Evolutionary conservation across 2,888 invertebrate genomes (phyloP).

Genomic region (Xestia c-nigrum): DNA sequence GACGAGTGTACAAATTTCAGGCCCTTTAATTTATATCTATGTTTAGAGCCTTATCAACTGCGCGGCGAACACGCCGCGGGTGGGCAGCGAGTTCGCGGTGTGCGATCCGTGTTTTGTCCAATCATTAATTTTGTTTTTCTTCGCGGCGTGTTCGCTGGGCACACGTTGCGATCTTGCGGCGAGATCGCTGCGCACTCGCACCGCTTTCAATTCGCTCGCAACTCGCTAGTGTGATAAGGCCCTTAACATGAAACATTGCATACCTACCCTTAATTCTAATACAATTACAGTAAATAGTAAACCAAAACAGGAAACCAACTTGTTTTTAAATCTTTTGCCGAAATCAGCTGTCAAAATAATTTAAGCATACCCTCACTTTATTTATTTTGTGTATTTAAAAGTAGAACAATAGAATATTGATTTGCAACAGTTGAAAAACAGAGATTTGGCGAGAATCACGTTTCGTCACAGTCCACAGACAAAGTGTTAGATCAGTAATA

Average conservation of each 20-base stretch:
- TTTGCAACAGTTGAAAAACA: neutral
- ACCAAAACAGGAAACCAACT: neutral
- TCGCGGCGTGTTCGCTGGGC: too few species aligned
- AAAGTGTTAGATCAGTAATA: slow-evolving; percentile 3
- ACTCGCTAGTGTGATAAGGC: too few species aligned
- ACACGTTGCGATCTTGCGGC: too few species aligned
- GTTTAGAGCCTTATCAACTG: too few species aligned
- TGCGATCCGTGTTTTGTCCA: too few species aligned
- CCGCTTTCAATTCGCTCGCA: too few species aligned
- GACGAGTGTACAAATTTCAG: neutral
- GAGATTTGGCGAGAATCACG: neutral
- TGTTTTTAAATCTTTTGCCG: neutral
- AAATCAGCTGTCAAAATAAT: neutral
- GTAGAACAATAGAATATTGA: neutral
- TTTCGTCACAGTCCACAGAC: neutral
- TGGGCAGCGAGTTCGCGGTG: too few species aligned
- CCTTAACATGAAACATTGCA: neutral
- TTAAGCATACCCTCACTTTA: slow-evolving; percentile 23
- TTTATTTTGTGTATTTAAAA: neutral
- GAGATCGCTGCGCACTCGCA: too few species aligned
- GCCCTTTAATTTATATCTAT: too few species aligned
- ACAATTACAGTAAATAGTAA: neutral
- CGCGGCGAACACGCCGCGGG: too few species aligned
- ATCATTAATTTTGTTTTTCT: too few species aligned
- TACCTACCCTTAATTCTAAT: neutral